Evolutionary conservation across 1,140 invertebrate species (phyloP).

Genomic region (Drosophila seguyi): DNA sequence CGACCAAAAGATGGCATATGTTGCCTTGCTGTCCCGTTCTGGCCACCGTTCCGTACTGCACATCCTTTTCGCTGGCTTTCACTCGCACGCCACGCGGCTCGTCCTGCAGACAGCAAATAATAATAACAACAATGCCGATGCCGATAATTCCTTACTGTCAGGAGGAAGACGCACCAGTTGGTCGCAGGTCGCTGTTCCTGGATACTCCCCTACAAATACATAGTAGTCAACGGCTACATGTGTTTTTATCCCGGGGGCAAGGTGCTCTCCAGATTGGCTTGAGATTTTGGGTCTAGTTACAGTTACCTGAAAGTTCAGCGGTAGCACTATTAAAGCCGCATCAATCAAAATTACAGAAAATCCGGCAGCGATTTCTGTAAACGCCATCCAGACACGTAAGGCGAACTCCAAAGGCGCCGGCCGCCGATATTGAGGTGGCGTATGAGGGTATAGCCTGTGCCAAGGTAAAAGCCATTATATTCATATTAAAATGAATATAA

Average conservation of each 20-base stretch:
- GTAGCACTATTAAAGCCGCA: conserved; percentile 63
- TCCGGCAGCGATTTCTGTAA: conserved; percentile 44
- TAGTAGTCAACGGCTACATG: conserved; percentile 20
- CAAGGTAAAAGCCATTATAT: conserved; percentile 69
- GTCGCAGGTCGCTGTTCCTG: conserved; percentile 40
- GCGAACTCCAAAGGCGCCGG: conserved; percentile 27
- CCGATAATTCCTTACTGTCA: conserved; percentile 75
- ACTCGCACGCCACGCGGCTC: conserved; percentile 76
- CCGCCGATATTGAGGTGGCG: not conserved
- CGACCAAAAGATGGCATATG: conserved; percentile 72
- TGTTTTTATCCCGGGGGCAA: conserved; percentile 16
- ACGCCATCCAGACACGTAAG: conserved; percentile 28
- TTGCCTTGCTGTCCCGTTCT: conserved; percentile 48
- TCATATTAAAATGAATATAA: conserved; percentile 49
- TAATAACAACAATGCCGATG: conserved; percentile 49
- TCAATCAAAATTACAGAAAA: conserved; percentile 74
- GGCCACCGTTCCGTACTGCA: conserved; percentile 5
- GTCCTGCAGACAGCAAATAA: conserved; percentile 51
- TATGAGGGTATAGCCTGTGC: conserved; percentile 28
- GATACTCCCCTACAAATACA: conserved; percentile 23
- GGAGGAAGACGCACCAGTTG: conserved; percentile 62
- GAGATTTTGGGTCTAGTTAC: conserved; percentile 28
- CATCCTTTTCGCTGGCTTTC: conserved; percentile 75
- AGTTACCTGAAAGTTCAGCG: conserved; percentile 41
- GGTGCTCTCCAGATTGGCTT: not conserved